Base-by-base conservation (phyloP, 2,113 vertebrate species). In the Poeciliopsis turrubarensis region DNA sequence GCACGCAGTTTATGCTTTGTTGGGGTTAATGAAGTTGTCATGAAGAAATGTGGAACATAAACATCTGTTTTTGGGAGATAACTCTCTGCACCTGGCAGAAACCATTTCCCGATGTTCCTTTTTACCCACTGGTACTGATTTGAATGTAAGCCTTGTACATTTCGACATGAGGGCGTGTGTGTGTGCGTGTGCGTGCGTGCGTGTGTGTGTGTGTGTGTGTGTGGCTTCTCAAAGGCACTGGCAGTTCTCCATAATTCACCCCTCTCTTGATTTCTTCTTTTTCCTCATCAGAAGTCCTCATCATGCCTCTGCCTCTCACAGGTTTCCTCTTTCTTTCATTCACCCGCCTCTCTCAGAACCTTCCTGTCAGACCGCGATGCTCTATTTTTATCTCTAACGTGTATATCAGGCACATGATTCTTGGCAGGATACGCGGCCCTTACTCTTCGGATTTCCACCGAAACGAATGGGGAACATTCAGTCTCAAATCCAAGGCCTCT, bases 21-120 rank as follows among this genome's bases (percentile, higher is more conserved):
- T 37, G 22, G 64, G 51, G 68, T 78, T 32, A 39, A 27, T 71
- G 72, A 77, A 71, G 78, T 72, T 86, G 82, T 82, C 68, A 73
- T 75, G 79, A 81, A 47, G 47, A 68, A 78, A 79, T 61, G 54
- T 87, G 89, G 75, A 82, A 80, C 80, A 85, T 78, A 76, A 75
- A 86, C 83, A 82, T 90, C 92, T 94, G 92, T 80, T 90, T 80
- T 65, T 57, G 37, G 79, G 77, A 91, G 93, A 95, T 95, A 95
- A 93, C 62, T 73, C 74, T 73, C 27, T 75, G 80, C 61, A 82
- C 78, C 73, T 83, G 65, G 63, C 66, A 70, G 34, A 72, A 85
- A 72, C 60, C 77, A 57, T 72, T 89, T 75, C 19, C 61, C 37
- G 62, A 71, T 65, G 51, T 76, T 62, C 51, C 51, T 70, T 32